These are phyloP conservation scores for Acrossocheilus fasciatus DNA, from an alignment of 2,797 vertebrate species.

Conservation along the genomic window DNA sequence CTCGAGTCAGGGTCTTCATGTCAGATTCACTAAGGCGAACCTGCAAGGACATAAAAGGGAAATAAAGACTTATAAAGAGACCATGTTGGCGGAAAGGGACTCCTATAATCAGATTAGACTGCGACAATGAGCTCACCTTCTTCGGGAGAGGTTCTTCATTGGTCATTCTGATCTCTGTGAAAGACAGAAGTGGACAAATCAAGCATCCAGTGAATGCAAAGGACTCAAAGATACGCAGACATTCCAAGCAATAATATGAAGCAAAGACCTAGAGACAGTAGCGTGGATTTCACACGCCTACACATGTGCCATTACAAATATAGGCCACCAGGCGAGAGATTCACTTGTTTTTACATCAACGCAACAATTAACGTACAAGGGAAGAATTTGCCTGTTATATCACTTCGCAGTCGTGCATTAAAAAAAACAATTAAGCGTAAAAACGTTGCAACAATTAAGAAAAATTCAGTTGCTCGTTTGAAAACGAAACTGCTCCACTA, in stretches of 20 bases:
- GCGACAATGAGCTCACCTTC: conserved; percentile 83
- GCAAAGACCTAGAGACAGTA: not conserved
- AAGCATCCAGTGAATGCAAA: not conserved
- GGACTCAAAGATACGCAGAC: not conserved
- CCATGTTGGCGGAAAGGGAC: not conserved
- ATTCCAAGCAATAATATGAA: not conserved
- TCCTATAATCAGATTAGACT: not conserved
- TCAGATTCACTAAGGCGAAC: conserved; percentile 98
- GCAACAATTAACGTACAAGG: not conserved
- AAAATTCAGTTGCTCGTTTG: not conserved
- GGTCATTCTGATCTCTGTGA: conserved; percentile 90
- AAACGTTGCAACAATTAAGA: not conserved
- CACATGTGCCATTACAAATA: conserved; percentile 29
- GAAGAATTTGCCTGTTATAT: not conserved
- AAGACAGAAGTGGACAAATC: conserved; percentile 18
- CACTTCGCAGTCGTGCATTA: not conserved
- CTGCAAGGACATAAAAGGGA: conserved; percentile 73
- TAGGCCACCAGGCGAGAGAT: not conserved
- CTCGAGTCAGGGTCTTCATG: conserved; percentile 96
- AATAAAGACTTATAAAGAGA: conserved; percentile 28
- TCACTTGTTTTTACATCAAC: not conserved
- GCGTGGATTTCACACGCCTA: conserved; percentile 36
- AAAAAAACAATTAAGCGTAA: not conserved
- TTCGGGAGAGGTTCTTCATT: conserved; percentile 99
- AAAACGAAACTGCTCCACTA: conserved; percentile 6